Evolutionary conservation across 2,888 invertebrate genomes (phyloP).

Genomic region (Eupithecia centaureata): DNA sequence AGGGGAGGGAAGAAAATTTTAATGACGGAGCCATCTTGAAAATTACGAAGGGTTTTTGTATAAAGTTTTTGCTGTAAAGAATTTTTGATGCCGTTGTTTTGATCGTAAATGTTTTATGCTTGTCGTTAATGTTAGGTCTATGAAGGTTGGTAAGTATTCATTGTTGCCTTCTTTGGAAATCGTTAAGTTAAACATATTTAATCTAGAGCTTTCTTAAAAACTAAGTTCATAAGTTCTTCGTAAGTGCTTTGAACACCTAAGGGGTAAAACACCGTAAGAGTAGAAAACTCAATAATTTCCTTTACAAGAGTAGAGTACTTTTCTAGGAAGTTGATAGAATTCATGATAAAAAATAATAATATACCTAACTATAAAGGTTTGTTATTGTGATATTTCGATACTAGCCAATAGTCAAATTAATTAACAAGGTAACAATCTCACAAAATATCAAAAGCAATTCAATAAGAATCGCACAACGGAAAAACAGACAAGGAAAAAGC

Average conservation of each 20-base stretch:
- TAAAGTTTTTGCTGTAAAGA: conserved; percentile 12
- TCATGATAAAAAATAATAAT: background rate
- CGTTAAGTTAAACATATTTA: background rate
- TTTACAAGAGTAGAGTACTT: no score
- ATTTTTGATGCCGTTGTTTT: conserved; percentile 15
- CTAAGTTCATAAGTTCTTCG: background rate
- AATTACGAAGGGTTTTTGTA: conserved; percentile 26
- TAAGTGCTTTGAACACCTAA: background rate
- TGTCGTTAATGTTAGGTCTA: background rate
- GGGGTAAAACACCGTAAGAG: background rate
- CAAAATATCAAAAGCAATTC: conserved; percentile 16
- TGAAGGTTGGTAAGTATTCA: background rate
- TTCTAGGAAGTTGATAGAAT: background rate
- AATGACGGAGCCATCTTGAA: conserved; percentile 51
- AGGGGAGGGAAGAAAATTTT: conserved; percentile 50
- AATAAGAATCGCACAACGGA: background rate
- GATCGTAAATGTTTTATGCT: conserved; percentile 9
- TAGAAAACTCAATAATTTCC: background rate
- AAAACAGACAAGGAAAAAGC: conserved; percentile 28
- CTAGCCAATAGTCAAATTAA: background rate
- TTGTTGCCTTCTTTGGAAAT: background rate
- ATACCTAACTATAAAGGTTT: background rate
- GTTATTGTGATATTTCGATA: background rate
- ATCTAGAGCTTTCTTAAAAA: background rate
- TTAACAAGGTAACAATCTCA: conserved; percentile 1